phyloP scores from a whole-genome alignment of 2,888 invertebrate species.

The Trilocha varians region DNA sequence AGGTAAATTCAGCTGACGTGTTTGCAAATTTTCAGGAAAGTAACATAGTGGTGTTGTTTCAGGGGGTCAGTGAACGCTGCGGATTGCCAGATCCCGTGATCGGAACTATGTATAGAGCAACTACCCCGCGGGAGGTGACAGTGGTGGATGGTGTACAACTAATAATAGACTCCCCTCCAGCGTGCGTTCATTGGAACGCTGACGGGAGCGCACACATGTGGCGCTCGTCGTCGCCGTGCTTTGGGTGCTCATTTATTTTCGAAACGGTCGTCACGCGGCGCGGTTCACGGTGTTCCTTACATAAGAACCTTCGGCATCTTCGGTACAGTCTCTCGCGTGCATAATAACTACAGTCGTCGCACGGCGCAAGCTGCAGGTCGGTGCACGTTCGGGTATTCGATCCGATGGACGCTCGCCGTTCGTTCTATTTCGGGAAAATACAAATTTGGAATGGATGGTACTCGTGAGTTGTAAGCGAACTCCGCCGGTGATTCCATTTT shows the following conservation, averaged over 20 bases:
- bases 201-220: slow-evolving; percentile 66
- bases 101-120: slow-evolving; percentile 66
- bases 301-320: slow-evolving; percentile 41
- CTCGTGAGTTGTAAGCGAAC: slow-evolving; percentile 69
- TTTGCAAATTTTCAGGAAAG: not conserved
- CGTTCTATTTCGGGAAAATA: slow-evolving; percentile 84
- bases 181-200: slow-evolving; percentile 51
- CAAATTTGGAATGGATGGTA: slow-evolving; percentile 82
- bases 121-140: slow-evolving; percentile 73
- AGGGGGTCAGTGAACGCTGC: slow-evolving; percentile 66
- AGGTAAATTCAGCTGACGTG: not conserved
- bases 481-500: slow-evolving; percentile 71
- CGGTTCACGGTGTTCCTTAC: slow-evolving; percentile 61
- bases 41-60: slow-evolving; percentile 27
- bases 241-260: slow-evolving; percentile 65
- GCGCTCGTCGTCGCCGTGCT: slow-evolving; percentile 51
- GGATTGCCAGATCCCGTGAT: slow-evolving; percentile 66
- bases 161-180: slow-evolving; percentile 73
- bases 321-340: slow-evolving; percentile 27
- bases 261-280: slow-evolving; percentile 67
- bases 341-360: slow-evolving; percentile 32
- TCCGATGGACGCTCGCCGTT: slow-evolving; percentile 70
- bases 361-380: slow-evolving; percentile 57
- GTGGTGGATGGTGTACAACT: slow-evolving; percentile 69
- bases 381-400: slow-evolving; percentile 70